Evolutionary conservation across 2,113 vertebrate species (phyloP).

Genomic region (Crotophaga sulcirostris): DNA sequence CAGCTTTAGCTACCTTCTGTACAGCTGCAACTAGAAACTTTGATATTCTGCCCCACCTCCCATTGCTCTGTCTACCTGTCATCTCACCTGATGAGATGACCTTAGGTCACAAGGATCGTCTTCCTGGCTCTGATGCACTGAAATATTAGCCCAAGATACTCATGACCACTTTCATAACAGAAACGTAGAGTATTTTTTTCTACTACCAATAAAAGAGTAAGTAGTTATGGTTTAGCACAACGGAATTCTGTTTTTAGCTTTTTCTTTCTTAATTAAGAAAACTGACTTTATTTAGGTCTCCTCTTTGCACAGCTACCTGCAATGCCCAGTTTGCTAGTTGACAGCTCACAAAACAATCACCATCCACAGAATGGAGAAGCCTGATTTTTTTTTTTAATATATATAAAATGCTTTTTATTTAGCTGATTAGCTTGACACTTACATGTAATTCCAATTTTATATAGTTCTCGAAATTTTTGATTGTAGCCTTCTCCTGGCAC

Average conservation of each 20-base stretch:
- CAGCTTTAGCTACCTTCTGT: not conserved
- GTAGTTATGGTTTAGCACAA: not conserved
- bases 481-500: slow-evolving; percentile 92
- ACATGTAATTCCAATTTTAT: slow-evolving; percentile 96
- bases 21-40: not conserved
- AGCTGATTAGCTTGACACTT: slow-evolving; percentile 61
- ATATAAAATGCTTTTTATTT: not conserved
- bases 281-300: not conserved
- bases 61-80: not conserved
- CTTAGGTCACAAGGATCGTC: not conserved
- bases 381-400: not conserved
- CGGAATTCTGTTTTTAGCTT: not conserved
- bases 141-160: not conserved
- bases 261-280: not conserved
- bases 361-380: not conserved
- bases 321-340: not conserved
- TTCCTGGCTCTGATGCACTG: not conserved
- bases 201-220: not conserved
- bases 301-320: not conserved
- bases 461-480: slow-evolving; percentile 91
- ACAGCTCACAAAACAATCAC: not conserved
- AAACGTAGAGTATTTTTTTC: fast-evolving
- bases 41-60: not conserved
- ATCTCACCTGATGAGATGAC: not conserved
- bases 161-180: not conserved